Evolutionary conservation across 2,797 vertebrate species (phyloP).

Genomic region (Pseudopleuronectes americanus): DNA sequence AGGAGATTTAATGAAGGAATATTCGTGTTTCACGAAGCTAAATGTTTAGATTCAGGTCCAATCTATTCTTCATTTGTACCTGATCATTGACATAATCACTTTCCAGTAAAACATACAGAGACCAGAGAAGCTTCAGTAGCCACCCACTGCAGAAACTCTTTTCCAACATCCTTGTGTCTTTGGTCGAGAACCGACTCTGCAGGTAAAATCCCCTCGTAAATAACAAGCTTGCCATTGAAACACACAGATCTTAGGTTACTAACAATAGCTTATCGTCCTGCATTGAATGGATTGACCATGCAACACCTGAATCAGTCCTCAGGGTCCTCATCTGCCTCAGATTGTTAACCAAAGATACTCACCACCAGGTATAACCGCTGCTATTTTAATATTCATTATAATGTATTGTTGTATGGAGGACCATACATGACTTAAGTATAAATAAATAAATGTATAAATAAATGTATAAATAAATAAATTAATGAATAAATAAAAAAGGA

Average conservation of each 20-base stretch:
- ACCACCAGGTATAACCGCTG: conserved; percentile 85
- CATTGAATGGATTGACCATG: conserved; percentile 87
- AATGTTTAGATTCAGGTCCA: too few species aligned
- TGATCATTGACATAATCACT: not conserved
- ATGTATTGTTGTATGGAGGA: not conserved
- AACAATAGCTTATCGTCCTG: not conserved
- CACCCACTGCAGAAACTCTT: conserved; percentile 85
- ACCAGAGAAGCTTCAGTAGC: conserved; percentile 89
- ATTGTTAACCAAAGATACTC: conserved; percentile 88
- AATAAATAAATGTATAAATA: too few species aligned
- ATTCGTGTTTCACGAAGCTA: not conserved
- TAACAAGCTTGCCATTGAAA: not conserved
- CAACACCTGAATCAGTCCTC: conserved; percentile 84
- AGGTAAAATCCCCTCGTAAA: conserved; percentile 75
- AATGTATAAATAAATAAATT: too few species aligned
- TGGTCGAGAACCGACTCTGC: conserved; percentile 90
- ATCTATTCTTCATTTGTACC: not conserved
- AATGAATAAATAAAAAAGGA: too few species aligned
- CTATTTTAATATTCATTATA: not conserved
- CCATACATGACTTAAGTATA: too few species aligned
- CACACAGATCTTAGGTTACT: rapidly evolving
- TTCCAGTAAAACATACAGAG: conserved; percentile 86
- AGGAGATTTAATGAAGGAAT: not conserved
- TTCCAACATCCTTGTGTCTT: conserved; percentile 84
- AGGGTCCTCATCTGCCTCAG: conserved; percentile 89